phyloP scores from a whole-genome alignment of 2,797 vertebrate species.

The Tokudaia muenninki region DNA sequence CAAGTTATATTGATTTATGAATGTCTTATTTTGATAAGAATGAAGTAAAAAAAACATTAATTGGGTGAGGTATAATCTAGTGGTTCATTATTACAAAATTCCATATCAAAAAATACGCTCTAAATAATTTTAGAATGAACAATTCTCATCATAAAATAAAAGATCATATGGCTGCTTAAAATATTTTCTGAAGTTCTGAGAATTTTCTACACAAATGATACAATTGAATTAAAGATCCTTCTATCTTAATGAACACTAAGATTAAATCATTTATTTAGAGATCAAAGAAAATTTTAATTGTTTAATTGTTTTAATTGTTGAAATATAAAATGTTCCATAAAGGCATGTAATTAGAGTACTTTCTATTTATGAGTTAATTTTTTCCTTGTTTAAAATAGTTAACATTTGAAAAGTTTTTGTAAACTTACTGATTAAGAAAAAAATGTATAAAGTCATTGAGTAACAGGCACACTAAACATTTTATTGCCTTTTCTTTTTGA shows the following conservation, averaged over 20 bases:
- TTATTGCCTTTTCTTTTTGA: constrained; percentile 85
- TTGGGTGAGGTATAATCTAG: constrained; percentile 67
- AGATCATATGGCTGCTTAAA: constrained; percentile 73
- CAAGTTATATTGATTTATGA: constrained; percentile 65
- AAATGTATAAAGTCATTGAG: constrained; percentile 85
- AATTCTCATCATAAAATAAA: constrained; percentile 80
- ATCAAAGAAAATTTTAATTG: constrained; percentile 92
- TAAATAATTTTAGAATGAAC: constrained; percentile 82
- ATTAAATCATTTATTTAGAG: constrained; percentile 90
- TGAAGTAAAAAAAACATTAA: constrained; percentile 82
- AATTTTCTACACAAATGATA: constrained; percentile 88
- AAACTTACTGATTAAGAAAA: constrained; percentile 82
- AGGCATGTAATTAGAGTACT: constrained; percentile 88
- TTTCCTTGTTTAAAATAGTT: constrained; percentile 88
- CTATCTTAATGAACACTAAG: constrained; percentile 90
- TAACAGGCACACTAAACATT: constrained; percentile 84
- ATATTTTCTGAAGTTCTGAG: constrained; percentile 81
- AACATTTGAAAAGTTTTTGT: constrained; percentile 85
- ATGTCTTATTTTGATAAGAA: constrained; percentile 75
- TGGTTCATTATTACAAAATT: constrained; percentile 75
- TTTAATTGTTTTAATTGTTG: too few relatives aligned
- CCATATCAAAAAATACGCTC: constrained; percentile 77
- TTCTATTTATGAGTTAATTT: constrained; percentile 87
- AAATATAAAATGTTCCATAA: constrained; percentile 90
- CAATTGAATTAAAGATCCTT: constrained; percentile 88